A percentile compares a stretch with the other conserved stretches of the same genome.
These are phyloP conservation scores for Morus bassanus DNA, from an alignment of 2,797 vertebrate species.

Conservation along the genomic window DNA sequence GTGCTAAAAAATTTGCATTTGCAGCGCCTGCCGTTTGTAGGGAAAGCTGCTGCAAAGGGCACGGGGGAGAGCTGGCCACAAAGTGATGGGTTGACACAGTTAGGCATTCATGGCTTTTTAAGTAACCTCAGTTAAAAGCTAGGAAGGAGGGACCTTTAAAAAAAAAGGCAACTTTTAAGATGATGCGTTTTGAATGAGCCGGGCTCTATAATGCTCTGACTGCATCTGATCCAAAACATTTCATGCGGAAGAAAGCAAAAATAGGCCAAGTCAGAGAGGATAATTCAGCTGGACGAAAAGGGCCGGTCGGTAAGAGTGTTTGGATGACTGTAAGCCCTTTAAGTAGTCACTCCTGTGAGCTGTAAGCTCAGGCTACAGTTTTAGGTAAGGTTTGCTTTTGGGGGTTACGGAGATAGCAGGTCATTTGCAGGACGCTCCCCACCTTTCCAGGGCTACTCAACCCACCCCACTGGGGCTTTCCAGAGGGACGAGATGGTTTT, in stretches of 20 bases:
- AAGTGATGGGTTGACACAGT: fast-evolving
- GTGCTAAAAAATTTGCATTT: neutral
- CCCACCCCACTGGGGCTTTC: neutral
- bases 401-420: neutral
- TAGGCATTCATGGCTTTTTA: fast-evolving
- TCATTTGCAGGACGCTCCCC: neutral
- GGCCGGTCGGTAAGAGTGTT: neutral
- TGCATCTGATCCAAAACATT: neutral
- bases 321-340: neutral
- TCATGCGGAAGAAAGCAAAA: slow-evolving; percentile 56
- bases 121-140: neutral
- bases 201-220: neutral
- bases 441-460: neutral
- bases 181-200: slow-evolving; percentile 20
- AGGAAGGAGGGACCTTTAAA: neutral
- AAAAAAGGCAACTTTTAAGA: neutral
- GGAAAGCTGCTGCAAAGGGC: neutral
- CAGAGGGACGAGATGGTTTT: neutral
- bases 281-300: neutral
- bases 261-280: slow-evolving; percentile 56
- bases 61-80: neutral
- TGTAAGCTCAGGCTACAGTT: neutral
- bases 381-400: neutral
- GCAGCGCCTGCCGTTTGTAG: fast-evolving
- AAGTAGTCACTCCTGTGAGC: neutral